These are phyloP conservation scores for Hippasteria phrygiana DNA, from an alignment of 53 echinoderm and acorn worm genomes.

Conservation along the genomic window DNA sequence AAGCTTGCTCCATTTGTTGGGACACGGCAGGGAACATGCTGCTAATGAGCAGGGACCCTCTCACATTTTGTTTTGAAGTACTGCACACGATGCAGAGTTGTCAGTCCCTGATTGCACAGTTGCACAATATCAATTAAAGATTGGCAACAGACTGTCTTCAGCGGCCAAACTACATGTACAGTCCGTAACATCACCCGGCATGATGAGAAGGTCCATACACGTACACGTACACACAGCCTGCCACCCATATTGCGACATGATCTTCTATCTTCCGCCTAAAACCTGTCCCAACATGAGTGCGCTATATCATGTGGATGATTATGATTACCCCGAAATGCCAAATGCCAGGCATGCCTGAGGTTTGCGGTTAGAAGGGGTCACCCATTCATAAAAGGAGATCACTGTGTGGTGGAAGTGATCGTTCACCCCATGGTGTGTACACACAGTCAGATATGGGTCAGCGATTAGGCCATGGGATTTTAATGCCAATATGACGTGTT, in stretches of 20 bases:
- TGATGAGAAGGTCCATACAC: too few species aligned
- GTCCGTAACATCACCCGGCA: too few species aligned
- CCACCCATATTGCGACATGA: neutral
- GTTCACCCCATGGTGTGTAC: slow-evolving; percentile 2
- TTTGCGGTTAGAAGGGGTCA: slow-evolving; percentile 36
- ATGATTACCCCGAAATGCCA: neutral
- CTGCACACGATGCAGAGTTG: neutral
- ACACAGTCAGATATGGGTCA: slow-evolving; percentile 11
- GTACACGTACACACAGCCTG: neutral
- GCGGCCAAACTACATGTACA: neutral
- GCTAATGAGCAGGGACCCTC: neutral
- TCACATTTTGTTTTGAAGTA: neutral
- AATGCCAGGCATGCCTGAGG: slow-evolving; percentile 50
- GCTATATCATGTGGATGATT: neutral
- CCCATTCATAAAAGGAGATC: slow-evolving; percentile 47
- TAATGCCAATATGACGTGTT: neutral
- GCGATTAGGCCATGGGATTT: neutral
- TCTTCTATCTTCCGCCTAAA: neutral
- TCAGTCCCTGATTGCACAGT: neutral
- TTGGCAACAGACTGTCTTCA: neutral
- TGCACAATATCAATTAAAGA: neutral
- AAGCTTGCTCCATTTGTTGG: neutral
- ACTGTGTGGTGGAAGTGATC: slow-evolving; percentile 17
- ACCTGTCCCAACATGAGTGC: neutral
- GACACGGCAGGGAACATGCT: neutral